These are phyloP conservation scores for Ormyrus rosae DNA, from an alignment of 2,888 invertebrate genomes.

Conservation along the genomic window DNA sequence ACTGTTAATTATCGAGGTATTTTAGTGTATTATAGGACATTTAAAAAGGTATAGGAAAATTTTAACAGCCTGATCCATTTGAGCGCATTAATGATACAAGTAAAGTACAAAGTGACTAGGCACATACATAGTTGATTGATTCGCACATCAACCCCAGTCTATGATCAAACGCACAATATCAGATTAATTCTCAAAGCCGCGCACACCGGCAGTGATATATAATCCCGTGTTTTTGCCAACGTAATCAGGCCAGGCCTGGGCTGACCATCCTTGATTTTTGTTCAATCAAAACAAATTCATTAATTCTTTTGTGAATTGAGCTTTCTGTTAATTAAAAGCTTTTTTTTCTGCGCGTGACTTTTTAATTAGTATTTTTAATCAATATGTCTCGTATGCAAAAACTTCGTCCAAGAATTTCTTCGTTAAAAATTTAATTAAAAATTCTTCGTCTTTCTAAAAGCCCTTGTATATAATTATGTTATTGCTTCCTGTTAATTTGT, in stretches of 20 bases:
- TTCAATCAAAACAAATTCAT: too few species aligned
- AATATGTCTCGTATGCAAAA: too few species aligned
- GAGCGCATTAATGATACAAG: conserved; percentile 16
- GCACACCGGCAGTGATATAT: not conserved
- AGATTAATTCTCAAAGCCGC: conserved; percentile 30
- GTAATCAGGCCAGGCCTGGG: not conserved
- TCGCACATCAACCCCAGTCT: conserved; percentile 20
- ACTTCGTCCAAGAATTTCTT: too few species aligned
- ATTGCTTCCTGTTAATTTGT: too few species aligned
- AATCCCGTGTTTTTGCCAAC: conserved; percentile 10
- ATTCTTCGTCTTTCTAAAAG: too few species aligned
- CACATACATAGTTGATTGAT: conserved; percentile 29
- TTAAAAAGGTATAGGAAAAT: not conserved
- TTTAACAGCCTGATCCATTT: not conserved
- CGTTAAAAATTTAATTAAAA: too few species aligned
- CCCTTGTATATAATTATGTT: too few species aligned
- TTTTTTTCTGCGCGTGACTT: too few species aligned
- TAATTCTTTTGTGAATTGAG: too few species aligned
- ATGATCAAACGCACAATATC: not conserved
- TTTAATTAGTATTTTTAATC: too few species aligned
- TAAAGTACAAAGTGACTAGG: conserved; percentile 31
- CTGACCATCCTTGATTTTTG: not conserved
- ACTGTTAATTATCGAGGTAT: not conserved
- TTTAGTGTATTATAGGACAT: not conserved
- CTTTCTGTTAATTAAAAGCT: too few species aligned